Evolutionary conservation across 1,140 invertebrate species (phyloP), one percentile per base, ranked within the genome.

Genomic region (Microplitis mediator): DNA sequence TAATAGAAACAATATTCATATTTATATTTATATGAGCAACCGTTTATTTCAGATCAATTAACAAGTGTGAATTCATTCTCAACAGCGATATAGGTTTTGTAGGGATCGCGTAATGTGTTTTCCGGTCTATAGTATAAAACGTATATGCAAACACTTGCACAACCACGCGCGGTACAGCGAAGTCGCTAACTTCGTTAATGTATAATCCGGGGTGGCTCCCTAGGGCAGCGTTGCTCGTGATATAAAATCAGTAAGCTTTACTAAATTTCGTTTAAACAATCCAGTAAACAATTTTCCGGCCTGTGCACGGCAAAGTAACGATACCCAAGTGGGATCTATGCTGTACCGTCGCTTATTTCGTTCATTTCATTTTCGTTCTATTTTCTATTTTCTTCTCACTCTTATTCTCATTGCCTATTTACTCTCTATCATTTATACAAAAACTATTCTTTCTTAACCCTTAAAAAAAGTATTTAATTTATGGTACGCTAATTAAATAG

Each of bases 191-290:
- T 86, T 86, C 81, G 83, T 86, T 86, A 86, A 86, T 85, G 84
- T 84, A 85, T 86, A 86, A 85, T 86, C 83, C 84, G 78, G 67
- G 75, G 81, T 81, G 79, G 71, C 75, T 85, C 84, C 84, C 84
- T 76, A 77, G 83, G 84, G 84, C 79, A 74, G 78, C 84, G 83
- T 86, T 83, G 65, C 68, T 75, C 78, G 83, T 85, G 83, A 86
- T 86, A 86, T 86, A 86, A 86, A 86, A 86, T 86, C 85, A 86
- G 85, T 86, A 85, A 86, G 83, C 85, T 85, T 86, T 86, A 85
- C 81, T 85, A 85, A 85, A 86, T 85, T 86, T 86, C 85, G 85
- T 86, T 86, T 85, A 86, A 86, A 86, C 85, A 86, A 86, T 86
- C 84, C 84, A 83, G 85, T 86, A 86, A 86, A 86, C 85, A 86